Percentiles rank a stretch among this genome's conserved stretches.
Conservation (phyloP, 2,797 vertebrate genomes). For the Spheniscus humboldti region DNA sequence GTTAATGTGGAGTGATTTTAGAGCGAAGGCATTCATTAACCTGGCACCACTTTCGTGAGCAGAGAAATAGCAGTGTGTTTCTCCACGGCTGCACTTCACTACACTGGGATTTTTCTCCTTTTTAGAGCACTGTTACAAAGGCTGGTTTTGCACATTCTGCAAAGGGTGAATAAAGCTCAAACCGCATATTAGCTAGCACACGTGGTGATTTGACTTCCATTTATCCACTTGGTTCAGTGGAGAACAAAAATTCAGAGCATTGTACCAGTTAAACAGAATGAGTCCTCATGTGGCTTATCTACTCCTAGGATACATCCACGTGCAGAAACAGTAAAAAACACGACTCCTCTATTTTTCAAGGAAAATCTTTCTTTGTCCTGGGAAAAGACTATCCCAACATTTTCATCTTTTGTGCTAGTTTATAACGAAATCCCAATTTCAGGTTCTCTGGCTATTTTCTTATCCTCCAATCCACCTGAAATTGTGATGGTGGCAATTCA, state of each 20-base stretch:
- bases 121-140: neutral
- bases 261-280: neutral
- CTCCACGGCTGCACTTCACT: neutral
- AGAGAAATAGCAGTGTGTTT: neutral
- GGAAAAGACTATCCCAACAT: neutral
- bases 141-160: neutral
- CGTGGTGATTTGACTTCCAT: neutral
- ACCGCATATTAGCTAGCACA: neutral
- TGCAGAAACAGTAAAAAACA: neutral
- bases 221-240: neutral
- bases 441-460: neutral
- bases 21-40: neutral
- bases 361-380: neutral
- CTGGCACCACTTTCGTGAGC: neutral
- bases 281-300: neutral
- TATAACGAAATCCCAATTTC: neutral
- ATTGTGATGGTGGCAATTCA: neutral
- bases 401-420: neutral
- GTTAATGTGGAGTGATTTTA: neutral
- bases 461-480: neutral
- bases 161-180: neutral
- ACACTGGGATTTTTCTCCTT: neutral
- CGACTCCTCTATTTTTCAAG: neutral
- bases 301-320: neutral
- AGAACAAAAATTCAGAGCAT: neutral